Percentiles rank a stretch among this genome's conserved stretches.
phyloP scores from a whole-genome alignment of 1,140 invertebrate species.

The Polypedilum vanderplanki region DNA sequence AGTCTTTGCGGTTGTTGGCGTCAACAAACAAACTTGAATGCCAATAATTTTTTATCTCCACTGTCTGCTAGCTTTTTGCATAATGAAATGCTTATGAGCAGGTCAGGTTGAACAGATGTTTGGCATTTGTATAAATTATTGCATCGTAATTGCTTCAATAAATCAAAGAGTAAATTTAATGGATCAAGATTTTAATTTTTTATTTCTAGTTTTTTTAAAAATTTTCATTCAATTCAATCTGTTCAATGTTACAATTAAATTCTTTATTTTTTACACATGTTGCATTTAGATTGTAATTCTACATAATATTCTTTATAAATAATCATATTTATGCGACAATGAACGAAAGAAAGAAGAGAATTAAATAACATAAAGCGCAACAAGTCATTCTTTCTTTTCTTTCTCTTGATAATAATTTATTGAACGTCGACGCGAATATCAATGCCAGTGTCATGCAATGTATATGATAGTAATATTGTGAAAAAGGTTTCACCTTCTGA shows the following conservation, averaged over 20 bases:
- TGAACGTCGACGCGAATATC: neutral
- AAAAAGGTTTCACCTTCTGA: neutral
- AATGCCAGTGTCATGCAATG: slow-evolving; percentile 5
- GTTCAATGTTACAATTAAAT: neutral
- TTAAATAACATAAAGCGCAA: neutral
- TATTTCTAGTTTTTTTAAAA: too few species aligned
- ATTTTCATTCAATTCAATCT: neutral
- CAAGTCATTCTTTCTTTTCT: neutral
- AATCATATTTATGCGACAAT: too few species aligned
- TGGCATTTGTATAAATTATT: too few species aligned
- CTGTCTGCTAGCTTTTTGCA: too few species aligned
- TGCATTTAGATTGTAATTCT: too few species aligned
- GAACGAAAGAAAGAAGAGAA: too few species aligned
- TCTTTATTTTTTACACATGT: neutral
- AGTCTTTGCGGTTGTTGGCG: neutral
- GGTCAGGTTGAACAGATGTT: too few species aligned
- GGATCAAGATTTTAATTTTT: too few species aligned
- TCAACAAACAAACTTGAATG: neutral
- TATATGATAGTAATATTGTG: neutral
- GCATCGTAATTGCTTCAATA: too few species aligned
- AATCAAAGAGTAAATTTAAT: too few species aligned
- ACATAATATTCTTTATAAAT: too few species aligned
- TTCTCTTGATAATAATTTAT: neutral
- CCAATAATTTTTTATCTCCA: neutral
- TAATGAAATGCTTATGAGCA: too few species aligned